These are phyloP conservation scores for Chloropsis cyanopogon DNA, from an alignment of 2,113 vertebrate species.

Conservation along the genomic window DNA sequence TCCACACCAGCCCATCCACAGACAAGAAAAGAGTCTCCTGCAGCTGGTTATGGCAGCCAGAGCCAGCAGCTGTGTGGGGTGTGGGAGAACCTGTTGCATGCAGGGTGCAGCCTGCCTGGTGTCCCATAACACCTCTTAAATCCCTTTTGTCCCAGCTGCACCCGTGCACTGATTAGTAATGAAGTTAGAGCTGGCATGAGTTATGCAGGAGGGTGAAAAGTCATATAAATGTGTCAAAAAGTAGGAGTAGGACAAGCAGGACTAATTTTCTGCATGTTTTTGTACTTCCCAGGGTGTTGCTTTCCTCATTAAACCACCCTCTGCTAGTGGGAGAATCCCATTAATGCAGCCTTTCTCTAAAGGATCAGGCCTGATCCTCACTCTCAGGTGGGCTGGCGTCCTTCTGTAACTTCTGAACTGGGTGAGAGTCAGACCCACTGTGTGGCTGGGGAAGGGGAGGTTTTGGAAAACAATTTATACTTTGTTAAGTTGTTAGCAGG, in stretches of 20 bases:
- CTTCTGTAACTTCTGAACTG: background rate
- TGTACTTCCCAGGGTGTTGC: background rate
- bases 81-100: background rate
- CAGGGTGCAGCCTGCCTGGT: background rate
- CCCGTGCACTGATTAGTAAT: rapidly evolving
- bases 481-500: background rate
- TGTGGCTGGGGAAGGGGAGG: background rate
- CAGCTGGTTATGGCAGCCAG: background rate
- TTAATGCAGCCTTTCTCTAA: background rate
- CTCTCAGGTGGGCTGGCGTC: rapidly evolving
- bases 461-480: background rate
- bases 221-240: background rate
- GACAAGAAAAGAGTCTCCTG: background rate
- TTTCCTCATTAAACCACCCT: background rate
- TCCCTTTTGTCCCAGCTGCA: background rate
- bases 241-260: background rate
- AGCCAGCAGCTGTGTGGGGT: rapidly evolving
- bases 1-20: background rate
- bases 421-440: background rate
- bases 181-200: background rate
- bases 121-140: background rate
- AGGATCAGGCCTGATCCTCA: background rate
- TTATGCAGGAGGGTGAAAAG: rapidly evolving
- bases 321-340: background rate
- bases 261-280: background rate